Conservation (phyloP, 2,797 vertebrate genomes). For the Phoebastria nigripes region DNA sequence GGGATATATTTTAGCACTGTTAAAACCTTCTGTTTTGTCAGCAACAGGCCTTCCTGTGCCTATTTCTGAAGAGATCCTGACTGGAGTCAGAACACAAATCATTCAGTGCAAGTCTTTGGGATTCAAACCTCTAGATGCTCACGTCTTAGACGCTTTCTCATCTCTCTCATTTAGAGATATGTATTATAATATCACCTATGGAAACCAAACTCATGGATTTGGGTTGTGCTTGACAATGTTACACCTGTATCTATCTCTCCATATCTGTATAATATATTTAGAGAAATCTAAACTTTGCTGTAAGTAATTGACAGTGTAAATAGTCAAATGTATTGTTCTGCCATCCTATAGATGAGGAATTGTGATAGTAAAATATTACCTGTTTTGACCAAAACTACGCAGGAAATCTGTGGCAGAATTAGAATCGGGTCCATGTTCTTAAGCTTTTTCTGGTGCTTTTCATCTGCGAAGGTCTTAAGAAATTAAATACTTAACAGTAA, state of each 20-base stretch:
- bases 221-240: not conserved
- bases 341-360: not conserved
- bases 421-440: accelerated
- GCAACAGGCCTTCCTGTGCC: not conserved
- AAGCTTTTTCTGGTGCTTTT: not conserved
- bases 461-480: not conserved
- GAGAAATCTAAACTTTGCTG: not conserved
- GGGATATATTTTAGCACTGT: not conserved
- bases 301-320: not conserved
- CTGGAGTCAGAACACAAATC: not conserved
- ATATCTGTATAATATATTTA: not conserved
- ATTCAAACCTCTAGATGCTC: not conserved
- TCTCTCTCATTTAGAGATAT: not conserved
- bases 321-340: not conserved
- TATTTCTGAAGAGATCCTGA: not conserved
- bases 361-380: not conserved
- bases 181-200: not conserved
- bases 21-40: not conserved
- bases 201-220: not conserved
- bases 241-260: not conserved
- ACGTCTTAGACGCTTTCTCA: not conserved
- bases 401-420: not conserved
- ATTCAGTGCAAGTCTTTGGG: not conserved
- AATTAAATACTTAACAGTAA: not conserved
- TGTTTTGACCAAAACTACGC: not conserved